Base-by-base conservation (phyloP, 2,113 vertebrate species). In the Spilogale gracilis region DNA sequence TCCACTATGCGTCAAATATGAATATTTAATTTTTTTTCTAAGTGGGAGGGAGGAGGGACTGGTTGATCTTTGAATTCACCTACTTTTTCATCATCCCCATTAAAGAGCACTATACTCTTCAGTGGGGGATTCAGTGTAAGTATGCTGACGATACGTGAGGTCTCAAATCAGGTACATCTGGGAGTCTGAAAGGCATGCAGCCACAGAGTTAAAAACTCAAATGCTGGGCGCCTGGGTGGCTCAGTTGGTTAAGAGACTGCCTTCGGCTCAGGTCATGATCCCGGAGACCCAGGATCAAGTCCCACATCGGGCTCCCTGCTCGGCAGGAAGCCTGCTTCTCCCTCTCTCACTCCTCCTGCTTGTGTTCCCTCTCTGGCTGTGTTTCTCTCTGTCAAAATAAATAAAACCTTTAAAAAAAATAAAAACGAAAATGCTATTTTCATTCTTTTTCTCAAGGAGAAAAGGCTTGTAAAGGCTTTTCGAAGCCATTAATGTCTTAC, bases 401-500 rank as follows among this genome's bases (percentile, higher is more conserved):
- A 38, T 38, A 38, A 38, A 38, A 38, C 38, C 38, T 38, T 38
- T 38, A 38, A 38, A 38, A 38, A 38, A 38, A 38, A 38, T 38
- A 38, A 38, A 38, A 38, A 38, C 38, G 38, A 38, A 38, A 63
- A 8, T 25, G 23, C 56, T 82, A 30, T 82, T 73, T 94, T 65
- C 43, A 61, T 38, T 56, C 50, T 78, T 58, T 92, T 92, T 18
- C 56, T 60, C 32, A 25, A 56, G 30, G 50, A 86, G 13, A 60
- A 17, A 38, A 38, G 38, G 38, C 38, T 38, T 18, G 7, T 88
- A 74, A 60, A 88, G 50, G 32, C 76, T 80, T 93, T 63, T 52
- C 45, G 60, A 88, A 91, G 48, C 56, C 92, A 65, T 83, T 95
- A 90, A 93, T 54, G 32, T 93, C 80, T 82, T 50, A 11, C 32